A percentile compares a stretch with the other conserved stretches of the same genome.
Evolutionary conservation across 2,888 invertebrate genomes (phyloP).

Genomic region (Eudasyphora cyanicolor): DNA sequence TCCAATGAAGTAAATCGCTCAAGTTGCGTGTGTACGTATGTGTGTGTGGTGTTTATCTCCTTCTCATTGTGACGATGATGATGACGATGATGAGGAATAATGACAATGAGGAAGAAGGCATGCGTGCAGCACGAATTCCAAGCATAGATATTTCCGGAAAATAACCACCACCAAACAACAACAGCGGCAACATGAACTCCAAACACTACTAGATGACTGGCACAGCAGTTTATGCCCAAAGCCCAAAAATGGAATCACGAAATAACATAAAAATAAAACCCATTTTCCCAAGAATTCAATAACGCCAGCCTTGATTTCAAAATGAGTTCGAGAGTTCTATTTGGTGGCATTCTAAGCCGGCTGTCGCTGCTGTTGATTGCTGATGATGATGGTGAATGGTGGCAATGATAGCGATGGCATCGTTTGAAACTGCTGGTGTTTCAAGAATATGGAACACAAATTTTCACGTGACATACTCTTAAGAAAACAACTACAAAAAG

Average conservation of each 20-base stretch:
- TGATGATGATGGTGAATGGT: neutral
- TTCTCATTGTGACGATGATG: too few species aligned
- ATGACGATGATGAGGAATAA: too few species aligned
- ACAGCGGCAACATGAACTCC: neutral
- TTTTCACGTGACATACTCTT: conserved; percentile 10
- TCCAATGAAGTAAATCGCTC: neutral
- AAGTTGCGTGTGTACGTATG: neutral
- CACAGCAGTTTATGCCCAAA: neutral
- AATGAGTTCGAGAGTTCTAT: neutral
- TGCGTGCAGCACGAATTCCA: conserved; percentile 57
- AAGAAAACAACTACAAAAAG: neutral
- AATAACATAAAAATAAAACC: neutral
- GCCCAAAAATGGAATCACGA: neutral
- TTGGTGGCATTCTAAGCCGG: neutral
- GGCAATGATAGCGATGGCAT: neutral
- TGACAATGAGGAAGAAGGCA: too few species aligned
- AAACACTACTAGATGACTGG: too few species aligned
- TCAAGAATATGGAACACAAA: neutral
- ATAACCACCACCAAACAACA: conserved; percentile 28
- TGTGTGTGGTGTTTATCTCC: neutral
- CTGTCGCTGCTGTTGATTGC: neutral
- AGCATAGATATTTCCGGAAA: conserved; percentile 43
- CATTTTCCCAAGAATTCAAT: neutral
- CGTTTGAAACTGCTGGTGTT: too few species aligned
- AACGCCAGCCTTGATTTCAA: neutral